Base-by-base conservation (phyloP, 2,113 vertebrate genomes). In the Pycnonotus jocosus region DNA sequence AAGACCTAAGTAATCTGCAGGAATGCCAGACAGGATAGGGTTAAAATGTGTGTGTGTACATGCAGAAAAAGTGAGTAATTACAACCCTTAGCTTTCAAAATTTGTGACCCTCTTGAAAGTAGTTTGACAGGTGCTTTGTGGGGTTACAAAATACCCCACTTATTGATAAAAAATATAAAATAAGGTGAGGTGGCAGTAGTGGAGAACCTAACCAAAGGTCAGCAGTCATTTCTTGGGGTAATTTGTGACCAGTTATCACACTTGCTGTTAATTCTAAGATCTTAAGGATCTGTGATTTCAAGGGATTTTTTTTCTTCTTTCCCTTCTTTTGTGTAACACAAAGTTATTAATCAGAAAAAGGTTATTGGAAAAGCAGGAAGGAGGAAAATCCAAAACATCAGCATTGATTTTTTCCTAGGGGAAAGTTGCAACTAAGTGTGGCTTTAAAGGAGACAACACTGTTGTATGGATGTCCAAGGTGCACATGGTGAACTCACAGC, bases 301-400 rank as follows among this genome's bases (percentile, higher is more conserved):
- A 69, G 51, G 16, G 1, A 27, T 30, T n/a, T 79, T 47, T 78
- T 81, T 50, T 21, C 18, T 19, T 23, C 2, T 10, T 16, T 3
- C 4, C 5, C 3, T 1, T 1, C 5, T 12, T 10, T 28, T 56
- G 66, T 68, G 30, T 42, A 8, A 19, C 27, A 28, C 48, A 6
- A 62, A 35, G 9, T 35, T 88, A 16, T 42, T 65, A 40, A 57
- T 57, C 18, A 35, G 37, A 68, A 77, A 31, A 79, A 15, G 3
- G 45, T 15, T 80, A 6, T 28, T 64, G n/a, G 64, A 86, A 80
- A 86, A 82, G 50, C 16, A 60, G 70, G 12, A 77, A 77, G 33
- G 37, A 61, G 28, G 31, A 66, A 31, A 50, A 50, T 76, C 30
- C 31, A 58, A 66, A 85, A 31, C 35, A 58, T 19, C 40, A 57